Conservation (phyloP, 2,888 invertebrate genomes). For the Argyra leucocephala region DNA sequence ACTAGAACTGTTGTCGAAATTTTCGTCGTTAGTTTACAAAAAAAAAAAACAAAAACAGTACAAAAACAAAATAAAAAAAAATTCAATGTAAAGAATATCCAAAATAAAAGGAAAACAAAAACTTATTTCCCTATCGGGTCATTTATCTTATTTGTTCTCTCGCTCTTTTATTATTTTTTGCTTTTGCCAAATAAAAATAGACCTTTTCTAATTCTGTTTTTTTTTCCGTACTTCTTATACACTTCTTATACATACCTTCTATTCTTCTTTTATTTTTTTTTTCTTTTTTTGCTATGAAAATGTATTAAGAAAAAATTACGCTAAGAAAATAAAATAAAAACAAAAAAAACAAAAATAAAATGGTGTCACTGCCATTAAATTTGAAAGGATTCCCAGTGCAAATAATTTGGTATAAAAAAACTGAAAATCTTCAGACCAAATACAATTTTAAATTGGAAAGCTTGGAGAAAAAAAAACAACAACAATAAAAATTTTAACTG, state of each 20-base stretch:
- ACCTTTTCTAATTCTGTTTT: neutral
- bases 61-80: neutral
- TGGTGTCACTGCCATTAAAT: slow-evolving; percentile 3
- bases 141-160: slow-evolving; percentile 8
- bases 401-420: too few relatives aligned
- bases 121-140: slow-evolving; percentile 9
- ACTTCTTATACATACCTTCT: neutral
- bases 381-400: neutral
- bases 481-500: too few relatives aligned
- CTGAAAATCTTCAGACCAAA: too few relatives aligned
- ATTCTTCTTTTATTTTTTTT: neutral
- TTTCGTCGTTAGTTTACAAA: neutral
- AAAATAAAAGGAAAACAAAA: neutral
- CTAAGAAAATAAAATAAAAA: neutral
- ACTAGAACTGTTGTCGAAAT: too few relatives aligned
- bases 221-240: neutral
- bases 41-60: neutral
- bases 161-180: neutral
- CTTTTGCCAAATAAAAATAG: neutral
- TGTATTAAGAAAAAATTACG: neutral
- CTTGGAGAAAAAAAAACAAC: too few relatives aligned
- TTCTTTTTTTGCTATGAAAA: neutral
- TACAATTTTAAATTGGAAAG: too few relatives aligned
- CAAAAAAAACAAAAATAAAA: neutral
- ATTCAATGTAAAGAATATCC: too few relatives aligned